These are phyloP conservation scores for Druon quercuslanigerum DNA, from an alignment of 1,140 invertebrate species.

Conservation along the genomic window DNA sequence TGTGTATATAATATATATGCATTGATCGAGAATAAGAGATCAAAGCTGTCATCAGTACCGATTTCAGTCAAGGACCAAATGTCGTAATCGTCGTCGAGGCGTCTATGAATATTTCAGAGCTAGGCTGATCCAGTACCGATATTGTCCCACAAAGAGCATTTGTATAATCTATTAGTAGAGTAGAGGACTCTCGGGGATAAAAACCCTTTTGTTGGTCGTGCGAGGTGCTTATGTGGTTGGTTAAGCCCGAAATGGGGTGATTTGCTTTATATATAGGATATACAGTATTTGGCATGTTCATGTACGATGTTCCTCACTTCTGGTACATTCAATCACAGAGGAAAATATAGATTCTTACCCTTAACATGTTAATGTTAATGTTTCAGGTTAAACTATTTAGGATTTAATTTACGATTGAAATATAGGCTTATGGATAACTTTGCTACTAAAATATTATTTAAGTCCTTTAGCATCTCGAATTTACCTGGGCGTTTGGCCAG, in stretches of 20 bases:
- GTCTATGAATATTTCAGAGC: constrained; percentile 60
- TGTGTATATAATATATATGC: neutral
- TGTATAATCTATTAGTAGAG: constrained; percentile 68
- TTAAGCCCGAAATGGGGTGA: constrained; percentile 60
- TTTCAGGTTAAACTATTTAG: no score
- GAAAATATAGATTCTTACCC: no score
- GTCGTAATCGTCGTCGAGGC: constrained; percentile 49
- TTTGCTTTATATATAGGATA: neutral
- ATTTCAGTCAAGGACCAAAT: constrained; percentile 40
- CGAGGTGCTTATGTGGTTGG: constrained; percentile 68
- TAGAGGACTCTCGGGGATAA: constrained; percentile 61
- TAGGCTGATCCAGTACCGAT: constrained; percentile 49
- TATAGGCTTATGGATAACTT: no score
- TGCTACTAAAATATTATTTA: no score
- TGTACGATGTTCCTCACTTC: neutral
- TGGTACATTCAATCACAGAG: no score
- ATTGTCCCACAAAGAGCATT: constrained; percentile 70
- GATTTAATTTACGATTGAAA: no score
- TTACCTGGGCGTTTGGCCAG: no score
- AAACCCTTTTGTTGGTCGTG: constrained; percentile 69
- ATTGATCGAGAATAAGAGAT: constrained; percentile 46
- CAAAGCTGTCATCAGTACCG: constrained; percentile 49
- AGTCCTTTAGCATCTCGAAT: no score
- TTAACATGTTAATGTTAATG: no score
- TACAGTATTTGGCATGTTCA: neutral